phyloP scores from a whole-genome alignment of 2,113 vertebrate species.

The Formicarius rufipectus region DNA sequence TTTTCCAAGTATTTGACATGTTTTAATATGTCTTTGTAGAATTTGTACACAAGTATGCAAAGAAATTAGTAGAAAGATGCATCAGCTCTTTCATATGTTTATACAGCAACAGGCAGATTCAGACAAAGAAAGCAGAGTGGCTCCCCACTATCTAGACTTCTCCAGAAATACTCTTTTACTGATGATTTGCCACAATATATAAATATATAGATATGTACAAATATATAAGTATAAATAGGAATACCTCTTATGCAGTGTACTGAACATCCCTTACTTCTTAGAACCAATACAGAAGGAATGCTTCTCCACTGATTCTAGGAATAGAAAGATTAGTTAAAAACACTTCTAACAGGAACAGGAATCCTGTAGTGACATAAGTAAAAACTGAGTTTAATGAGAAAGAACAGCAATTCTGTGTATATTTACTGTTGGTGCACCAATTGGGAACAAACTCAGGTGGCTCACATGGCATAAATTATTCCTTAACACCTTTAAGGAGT shows the following conservation, averaged over 20 bases:
- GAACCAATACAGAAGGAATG: not conserved
- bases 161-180: not conserved
- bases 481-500: not conserved
- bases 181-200: not conserved
- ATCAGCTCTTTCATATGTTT: not conserved
- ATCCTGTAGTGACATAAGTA: not conserved
- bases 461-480: not conserved
- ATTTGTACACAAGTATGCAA: not conserved
- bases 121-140: not conserved
- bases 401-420: not conserved
- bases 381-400: not conserved
- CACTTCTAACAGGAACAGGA: not conserved
- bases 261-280: not conserved
- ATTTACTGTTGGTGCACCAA: no score
- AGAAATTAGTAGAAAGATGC: not conserved
- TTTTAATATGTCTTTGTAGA: not conserved
- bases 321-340: not conserved
- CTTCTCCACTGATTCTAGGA: not conserved
- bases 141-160: not conserved
- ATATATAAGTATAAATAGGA: not conserved
- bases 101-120: not conserved
- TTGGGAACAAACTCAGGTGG: no score
- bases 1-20: not conserved
- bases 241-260: not conserved
- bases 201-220: not conserved